Evolutionary conservation across 2,113 vertebrate species (phyloP), one percentile per base, ranked within the genome.

Genomic region (Perognathus longimembris): DNA sequence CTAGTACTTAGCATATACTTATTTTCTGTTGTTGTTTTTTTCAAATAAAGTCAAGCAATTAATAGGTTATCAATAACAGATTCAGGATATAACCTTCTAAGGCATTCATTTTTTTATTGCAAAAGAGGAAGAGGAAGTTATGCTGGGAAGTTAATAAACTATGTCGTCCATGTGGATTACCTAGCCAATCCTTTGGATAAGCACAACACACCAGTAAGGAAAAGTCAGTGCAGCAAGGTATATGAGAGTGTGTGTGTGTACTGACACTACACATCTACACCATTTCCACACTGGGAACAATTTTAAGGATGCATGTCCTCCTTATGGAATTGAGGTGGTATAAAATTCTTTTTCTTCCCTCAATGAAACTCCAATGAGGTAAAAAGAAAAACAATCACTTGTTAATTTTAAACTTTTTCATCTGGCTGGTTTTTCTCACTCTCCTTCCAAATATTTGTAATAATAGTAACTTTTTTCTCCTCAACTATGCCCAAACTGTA

Each of bases 1-100:
- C 84, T 82, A 42, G 38, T 64, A 74, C 5, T 66, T 75, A 82
- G 59, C 17, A 24, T 38, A 5, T n/a, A 69, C 75, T 82, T 45
- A 73, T 77, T 95, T 84, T 63, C 36, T 73, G 26, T 61, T 94
- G 92, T 88, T 63, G n/a, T 73, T n/a, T 61, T 94, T 93, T 95
- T 90, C 59, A 92, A 80, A 76, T 0, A 1, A n/a, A 90, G 15
- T 82, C 80, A 85, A 73, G 17, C 21, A 66, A 59, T 91, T 74
- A 74, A 42, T 66, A n/a, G 12, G 70, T 8, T 85, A 5, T 57
- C 84, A 61, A 6, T 26, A 75, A 59, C 32, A 45, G 45, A 3
- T 22, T 75, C 21, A 45, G 40, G 40, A 61, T 20, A 32, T 20
- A 36, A 7, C 70, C 40, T 38, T 69, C 63, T 74, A 64, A 78